Evolutionary conservation across 2,888 invertebrate species (phyloP).

Genomic region (Dicycla oo): DNA sequence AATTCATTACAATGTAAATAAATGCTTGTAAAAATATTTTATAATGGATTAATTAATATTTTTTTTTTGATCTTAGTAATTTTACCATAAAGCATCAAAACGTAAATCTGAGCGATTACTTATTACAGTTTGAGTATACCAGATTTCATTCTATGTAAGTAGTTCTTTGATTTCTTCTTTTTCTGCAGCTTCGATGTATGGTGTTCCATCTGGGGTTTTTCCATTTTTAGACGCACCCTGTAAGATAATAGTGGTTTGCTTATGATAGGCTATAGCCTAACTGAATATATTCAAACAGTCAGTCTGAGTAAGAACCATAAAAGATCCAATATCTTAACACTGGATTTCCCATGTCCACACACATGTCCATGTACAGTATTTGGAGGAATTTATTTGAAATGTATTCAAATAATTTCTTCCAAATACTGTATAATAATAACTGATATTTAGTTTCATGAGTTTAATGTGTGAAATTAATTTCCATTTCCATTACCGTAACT

Average conservation of each 20-base stretch:
- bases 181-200: conserved; percentile 97
- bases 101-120: conserved; percentile 77
- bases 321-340: neutral
- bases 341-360: neutral
- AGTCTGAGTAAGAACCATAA: conserved; percentile 7
- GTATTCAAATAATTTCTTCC: neutral
- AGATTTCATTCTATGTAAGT: conserved; percentile 78
- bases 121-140: conserved; percentile 50
- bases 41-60: conserved; percentile 75
- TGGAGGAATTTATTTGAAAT: too few relatives aligned
- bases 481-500: conserved; percentile 12
- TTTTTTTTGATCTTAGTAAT: conserved; percentile 77
- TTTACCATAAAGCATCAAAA: conserved; percentile 80
- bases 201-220: conserved; percentile 96
- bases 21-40: conserved; percentile 89
- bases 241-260: conserved; percentile 63
- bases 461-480: conserved; percentile 17
- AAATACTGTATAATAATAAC: neutral
- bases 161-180: conserved; percentile 97
- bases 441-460: conserved; percentile 4
- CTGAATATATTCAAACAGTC: neutral
- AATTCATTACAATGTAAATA: conserved; percentile 87
- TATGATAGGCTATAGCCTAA: conserved; percentile 16
- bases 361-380: too few relatives aligned
- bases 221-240: conserved; percentile 96